Base-by-base conservation (phyloP, 1,140 invertebrate genomes). In the Conopomorpha cramerella region DNA sequence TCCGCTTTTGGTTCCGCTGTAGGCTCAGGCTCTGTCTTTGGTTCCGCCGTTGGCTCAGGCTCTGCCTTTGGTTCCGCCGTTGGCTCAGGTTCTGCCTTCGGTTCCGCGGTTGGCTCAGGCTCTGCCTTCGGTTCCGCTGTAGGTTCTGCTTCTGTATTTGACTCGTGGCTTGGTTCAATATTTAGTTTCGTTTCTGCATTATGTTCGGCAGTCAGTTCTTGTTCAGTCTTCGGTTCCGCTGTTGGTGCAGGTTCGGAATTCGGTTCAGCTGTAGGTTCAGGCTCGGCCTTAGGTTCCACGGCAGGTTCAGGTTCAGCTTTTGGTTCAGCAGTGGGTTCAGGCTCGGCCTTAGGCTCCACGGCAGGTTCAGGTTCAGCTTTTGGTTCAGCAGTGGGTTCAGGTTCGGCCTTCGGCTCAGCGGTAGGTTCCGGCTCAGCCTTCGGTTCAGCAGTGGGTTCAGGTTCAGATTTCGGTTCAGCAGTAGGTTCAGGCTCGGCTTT, bases 271-370 rank as follows among this genome's bases (percentile, higher is more conserved):
- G 42, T 38, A 10, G 43, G 16, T 38, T 51, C 43, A 33, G 38
- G 32, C 27, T 27, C 12, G 30, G 46, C 14, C 29, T 45, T 36
- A 17, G 54, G 36, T 39, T 58, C 48, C 15, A 52, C 8, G 36
- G 38, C 30, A 19, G 53, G 46, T 49, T 66, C 46, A 7, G 48
- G 34, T 33, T 39, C 39, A 25, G 61, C 36, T 38, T 46, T 39
- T 27, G 16, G 4, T 11, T 8, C 8, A 15, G 38, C 28, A 26
- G 34, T 28, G 13, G 25, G 32, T 38, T 4, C 13, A 3, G 49
- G 41, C 34, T 44, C 45, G 1, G 34, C 8, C 16, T 11, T 18
- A 10, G 49, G 41, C 25, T 50, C 50, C 16, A 40, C 11, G 15
- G 33, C 43, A 8, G 49, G 38, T 32, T 56, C 52, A 4, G 49